A percentile compares a stretch with the other conserved stretches of the same genome.
Evolutionary conservation across 2,888 invertebrate genomes (phyloP).

Genomic region (Pristionchus exspectatus): DNA sequence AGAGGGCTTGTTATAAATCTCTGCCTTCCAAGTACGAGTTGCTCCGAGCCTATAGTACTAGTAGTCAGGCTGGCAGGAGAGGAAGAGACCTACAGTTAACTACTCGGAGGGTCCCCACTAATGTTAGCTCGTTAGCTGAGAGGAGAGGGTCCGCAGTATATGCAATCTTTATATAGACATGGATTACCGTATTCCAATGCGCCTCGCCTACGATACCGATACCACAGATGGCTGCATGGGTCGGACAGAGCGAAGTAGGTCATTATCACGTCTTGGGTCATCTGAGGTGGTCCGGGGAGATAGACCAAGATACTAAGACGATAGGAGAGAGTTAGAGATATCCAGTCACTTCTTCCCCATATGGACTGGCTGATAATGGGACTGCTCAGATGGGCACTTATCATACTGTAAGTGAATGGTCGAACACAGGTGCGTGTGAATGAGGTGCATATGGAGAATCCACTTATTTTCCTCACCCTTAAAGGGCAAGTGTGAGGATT

Average conservation of each 20-base stretch:
- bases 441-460: not conserved
- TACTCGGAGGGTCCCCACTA: not conserved
- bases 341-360: not conserved
- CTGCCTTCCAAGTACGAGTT: not conserved
- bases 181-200: not conserved
- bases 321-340: not conserved
- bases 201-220: not conserved
- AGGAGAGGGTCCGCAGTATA: not conserved
- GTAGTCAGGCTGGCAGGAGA: not conserved
- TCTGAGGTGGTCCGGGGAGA: not conserved
- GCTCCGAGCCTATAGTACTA: not conserved
- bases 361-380: not conserved
- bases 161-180: not conserved
- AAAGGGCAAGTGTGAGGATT: not conserved
- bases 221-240: not conserved
- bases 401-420: not conserved
- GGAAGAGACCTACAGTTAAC: not conserved
- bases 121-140: not conserved
- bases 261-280: not conserved
- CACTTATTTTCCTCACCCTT: not conserved
- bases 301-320: not conserved
- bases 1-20: conserved; percentile 42
- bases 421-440: not conserved
- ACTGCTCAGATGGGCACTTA: conserved; percentile 23
- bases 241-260: not conserved